These are phyloP conservation scores for Euzetes globulus DNA, from an alignment of 2,888 invertebrate species.

Conservation along the genomic window DNA sequence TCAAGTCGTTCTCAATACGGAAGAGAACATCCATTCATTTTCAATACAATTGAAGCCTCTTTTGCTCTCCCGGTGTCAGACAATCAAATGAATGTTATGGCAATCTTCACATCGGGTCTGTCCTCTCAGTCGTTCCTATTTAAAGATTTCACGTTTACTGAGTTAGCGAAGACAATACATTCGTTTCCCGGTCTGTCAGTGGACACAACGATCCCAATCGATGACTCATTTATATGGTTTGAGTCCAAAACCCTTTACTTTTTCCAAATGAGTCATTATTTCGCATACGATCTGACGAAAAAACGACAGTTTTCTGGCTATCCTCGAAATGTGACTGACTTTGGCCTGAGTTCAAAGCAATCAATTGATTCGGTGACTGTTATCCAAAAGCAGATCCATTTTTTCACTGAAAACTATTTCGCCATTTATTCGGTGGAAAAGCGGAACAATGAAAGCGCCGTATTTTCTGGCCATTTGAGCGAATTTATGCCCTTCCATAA, in stretches of 20 bases:
- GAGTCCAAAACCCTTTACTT: neutral
- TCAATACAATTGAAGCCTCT: neutral
- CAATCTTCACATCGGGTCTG: slow-evolving; percentile 14
- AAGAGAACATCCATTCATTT: neutral
- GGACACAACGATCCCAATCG: neutral
- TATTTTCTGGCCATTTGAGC: neutral
- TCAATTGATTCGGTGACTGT: neutral
- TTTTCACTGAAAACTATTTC: neutral
- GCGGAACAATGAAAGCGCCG: neutral
- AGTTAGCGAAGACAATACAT: neutral
- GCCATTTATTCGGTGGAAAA: neutral
- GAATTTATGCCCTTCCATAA: neutral
- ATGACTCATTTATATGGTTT: neutral
- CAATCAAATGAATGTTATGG: neutral
- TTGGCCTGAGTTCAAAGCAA: neutral
- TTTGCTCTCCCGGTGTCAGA: neutral
- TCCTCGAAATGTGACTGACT: neutral
- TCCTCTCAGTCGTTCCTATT: neutral
- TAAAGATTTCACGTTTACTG: neutral
- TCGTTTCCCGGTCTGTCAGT: neutral
- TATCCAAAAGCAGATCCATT: neutral
- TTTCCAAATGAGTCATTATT: neutral
- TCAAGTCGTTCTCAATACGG: neutral
- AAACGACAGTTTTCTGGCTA: neutral
- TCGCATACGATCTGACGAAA: neutral